Evolutionary conservation across 2,888 invertebrate species (phyloP).

Genomic region (Dromius quadrimaculatus): DNA sequence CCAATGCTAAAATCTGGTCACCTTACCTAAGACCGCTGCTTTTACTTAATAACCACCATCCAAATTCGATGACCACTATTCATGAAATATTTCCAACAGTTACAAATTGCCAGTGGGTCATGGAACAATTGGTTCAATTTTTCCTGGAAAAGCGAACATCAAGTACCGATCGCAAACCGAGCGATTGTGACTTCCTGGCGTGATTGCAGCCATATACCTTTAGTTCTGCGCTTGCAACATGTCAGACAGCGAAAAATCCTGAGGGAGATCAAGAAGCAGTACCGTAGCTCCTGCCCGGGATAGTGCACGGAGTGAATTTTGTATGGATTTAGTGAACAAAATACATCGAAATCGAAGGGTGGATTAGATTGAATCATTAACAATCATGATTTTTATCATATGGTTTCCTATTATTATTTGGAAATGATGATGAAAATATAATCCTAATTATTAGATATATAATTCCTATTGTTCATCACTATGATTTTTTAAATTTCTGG

Average conservation of each 20-base stretch:
- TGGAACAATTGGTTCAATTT: slow-evolving; percentile 14
- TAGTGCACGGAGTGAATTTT: not conserved
- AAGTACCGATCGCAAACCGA: slow-evolving; percentile 15
- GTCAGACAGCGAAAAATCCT: not conserved
- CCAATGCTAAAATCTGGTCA: too few species aligned
- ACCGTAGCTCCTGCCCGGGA: not conserved
- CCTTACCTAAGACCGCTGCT: too few species aligned
- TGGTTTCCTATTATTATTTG: too few species aligned
- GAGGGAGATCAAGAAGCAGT: not conserved
- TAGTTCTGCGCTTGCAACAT: slow-evolving; percentile 3
- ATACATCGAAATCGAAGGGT: not conserved
- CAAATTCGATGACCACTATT: too few species aligned
- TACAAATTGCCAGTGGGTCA: slow-evolving; percentile 11
- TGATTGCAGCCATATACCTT: slow-evolving; percentile 35
- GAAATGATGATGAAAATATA: too few species aligned
- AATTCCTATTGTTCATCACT: too few species aligned
- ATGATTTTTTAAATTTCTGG: too few species aligned
- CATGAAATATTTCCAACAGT: too few species aligned
- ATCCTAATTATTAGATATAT: too few species aligned
- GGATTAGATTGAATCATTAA: too few species aligned
- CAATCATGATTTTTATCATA: too few species aligned
- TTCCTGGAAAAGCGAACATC: not conserved
- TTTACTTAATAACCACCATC: too few species aligned
- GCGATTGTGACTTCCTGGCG: slow-evolving; percentile 9
- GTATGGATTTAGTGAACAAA: not conserved